phyloP scores from a whole-genome alignment of 2,797 vertebrate genomes.

The Enteromius argenteus region DNA sequence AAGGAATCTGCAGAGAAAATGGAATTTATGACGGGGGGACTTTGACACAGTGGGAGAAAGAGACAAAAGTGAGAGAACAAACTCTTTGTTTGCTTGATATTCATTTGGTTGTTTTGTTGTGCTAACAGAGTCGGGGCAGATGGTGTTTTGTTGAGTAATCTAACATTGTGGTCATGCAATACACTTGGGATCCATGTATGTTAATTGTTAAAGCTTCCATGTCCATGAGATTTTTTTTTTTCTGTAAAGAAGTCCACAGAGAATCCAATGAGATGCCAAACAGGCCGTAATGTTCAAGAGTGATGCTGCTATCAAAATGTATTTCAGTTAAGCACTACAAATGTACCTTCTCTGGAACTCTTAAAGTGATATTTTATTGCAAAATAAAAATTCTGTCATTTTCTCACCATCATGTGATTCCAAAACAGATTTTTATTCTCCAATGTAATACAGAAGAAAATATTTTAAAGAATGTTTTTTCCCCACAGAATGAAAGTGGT shows the following conservation, averaged over 20 bases:
- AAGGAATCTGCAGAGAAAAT: not conserved
- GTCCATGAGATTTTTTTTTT: slow-evolving; percentile 26
- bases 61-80: not conserved
- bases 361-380: not conserved
- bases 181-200: slow-evolving; percentile 24
- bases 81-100: slow-evolving; percentile 7
- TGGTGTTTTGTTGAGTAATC: slow-evolving; percentile 15
- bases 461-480: not conserved
- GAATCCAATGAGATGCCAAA: not conserved
- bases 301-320: not conserved
- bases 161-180: not conserved
- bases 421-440: not conserved
- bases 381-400: not conserved
- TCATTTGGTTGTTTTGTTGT: slow-evolving; percentile 13
- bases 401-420: not conserved
- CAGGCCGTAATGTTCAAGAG: not conserved
- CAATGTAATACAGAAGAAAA: not conserved
- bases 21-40: not conserved
- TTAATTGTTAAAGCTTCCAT: slow-evolving; percentile 60
- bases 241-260: slow-evolving; percentile 37
- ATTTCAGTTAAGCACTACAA: not conserved
- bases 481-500: not conserved
- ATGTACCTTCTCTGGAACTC: not conserved
- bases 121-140: not conserved
- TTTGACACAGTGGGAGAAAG: not conserved